These are phyloP conservation scores for Myopa testacea DNA, from an alignment of 2,888 invertebrate genomes.

Conservation along the genomic window DNA sequence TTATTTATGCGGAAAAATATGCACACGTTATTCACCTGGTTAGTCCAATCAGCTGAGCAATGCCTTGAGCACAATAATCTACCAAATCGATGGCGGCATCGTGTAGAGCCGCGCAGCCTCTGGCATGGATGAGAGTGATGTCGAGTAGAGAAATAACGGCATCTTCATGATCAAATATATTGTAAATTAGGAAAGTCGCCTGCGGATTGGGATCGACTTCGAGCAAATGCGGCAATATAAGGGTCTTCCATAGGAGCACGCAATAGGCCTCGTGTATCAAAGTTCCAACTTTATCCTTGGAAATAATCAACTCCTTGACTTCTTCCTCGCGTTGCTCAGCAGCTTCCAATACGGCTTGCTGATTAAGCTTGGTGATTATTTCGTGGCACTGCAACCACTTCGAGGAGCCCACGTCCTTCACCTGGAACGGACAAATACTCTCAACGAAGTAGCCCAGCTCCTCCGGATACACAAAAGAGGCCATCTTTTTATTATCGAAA, in stretches of 20 bases:
- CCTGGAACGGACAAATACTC: constrained; percentile 75
- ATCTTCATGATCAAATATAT: constrained; percentile 84
- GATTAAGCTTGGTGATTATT: constrained; percentile 84
- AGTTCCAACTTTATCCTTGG: constrained; percentile 69
- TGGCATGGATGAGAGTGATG: constrained; percentile 83
- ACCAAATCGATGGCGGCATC: constrained; percentile 84
- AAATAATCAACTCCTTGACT: constrained; percentile 84
- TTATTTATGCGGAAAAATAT: too few relatives aligned
- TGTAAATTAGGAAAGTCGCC: constrained; percentile 82
- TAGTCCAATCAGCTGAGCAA: constrained; percentile 74
- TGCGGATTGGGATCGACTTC: constrained; percentile 75
- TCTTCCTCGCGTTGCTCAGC: constrained; percentile 82
- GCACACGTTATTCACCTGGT: constrained; percentile 57
- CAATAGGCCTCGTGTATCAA: constrained; percentile 86
- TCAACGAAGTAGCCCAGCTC: constrained; percentile 83
- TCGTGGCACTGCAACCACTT: constrained; percentile 88
- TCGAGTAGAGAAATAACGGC: constrained; percentile 84
- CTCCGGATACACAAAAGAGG: constrained; percentile 73
- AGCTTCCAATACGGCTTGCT: constrained; percentile 88
- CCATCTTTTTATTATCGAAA: constrained; percentile 48
- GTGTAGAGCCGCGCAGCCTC: constrained; percentile 81
- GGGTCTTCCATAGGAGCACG: constrained; percentile 86
- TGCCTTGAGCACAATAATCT: constrained; percentile 81
- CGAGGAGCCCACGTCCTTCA: constrained; percentile 77
- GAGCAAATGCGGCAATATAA: constrained; percentile 82